Conservation (phyloP, 2,888 invertebrate genomes). For the Augochlorella aurata region DNA sequence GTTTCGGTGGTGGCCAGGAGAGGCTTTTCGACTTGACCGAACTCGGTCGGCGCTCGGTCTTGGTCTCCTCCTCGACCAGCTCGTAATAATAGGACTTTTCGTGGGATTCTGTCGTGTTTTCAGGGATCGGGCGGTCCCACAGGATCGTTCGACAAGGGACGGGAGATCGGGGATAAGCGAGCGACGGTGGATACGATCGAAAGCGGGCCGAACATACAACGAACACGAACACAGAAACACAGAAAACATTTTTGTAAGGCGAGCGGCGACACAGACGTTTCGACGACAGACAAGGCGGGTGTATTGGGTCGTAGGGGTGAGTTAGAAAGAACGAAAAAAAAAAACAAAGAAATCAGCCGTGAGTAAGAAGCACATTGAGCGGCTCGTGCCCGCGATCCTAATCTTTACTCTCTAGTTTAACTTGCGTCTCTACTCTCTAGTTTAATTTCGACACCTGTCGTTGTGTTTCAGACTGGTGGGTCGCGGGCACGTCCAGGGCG, state of each 20-base stretch:
- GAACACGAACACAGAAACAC: conserved; percentile 25
- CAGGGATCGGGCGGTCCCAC: conserved; percentile 28
- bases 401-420: no score
- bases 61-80: conserved; percentile 60
- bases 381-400: conserved; percentile 62
- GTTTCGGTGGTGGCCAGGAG: conserved; percentile 78
- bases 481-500: conserved; percentile 63
- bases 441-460: neutral
- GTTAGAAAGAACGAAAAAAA: conserved; percentile 76
- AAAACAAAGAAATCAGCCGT: conserved; percentile 76
- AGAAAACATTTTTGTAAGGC: conserved; percentile 32
- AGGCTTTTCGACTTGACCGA: conserved; percentile 73
- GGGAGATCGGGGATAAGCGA: neutral
- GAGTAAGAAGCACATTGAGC: conserved; percentile 77
- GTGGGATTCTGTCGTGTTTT: conserved; percentile 58
- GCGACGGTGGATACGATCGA: neutral
- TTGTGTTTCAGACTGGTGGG: conserved; percentile 25
- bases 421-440: neutral
- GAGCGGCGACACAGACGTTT: conserved; percentile 27
- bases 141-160: neutral
- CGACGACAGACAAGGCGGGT: conserved; percentile 22
- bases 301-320: conserved; percentile 53
- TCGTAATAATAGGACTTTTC: conserved; percentile 71
- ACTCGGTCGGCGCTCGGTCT: conserved; percentile 56
- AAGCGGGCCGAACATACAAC: conserved; percentile 18